Conservation (phyloP, 1,140 invertebrate genomes). For the Lethrus apterus region DNA sequence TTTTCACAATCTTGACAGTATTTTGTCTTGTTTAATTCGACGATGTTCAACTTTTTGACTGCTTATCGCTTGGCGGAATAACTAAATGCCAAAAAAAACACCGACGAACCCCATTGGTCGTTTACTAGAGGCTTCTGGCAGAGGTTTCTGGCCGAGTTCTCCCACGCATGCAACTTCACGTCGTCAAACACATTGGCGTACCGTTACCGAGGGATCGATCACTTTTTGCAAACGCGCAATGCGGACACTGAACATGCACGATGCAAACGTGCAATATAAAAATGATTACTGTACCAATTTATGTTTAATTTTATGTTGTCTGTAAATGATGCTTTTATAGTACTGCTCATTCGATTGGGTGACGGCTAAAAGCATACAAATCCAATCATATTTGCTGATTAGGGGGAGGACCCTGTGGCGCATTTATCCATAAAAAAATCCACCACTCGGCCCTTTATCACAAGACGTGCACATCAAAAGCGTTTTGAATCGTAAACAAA, state of each 20-base stretch:
- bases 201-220: constrained; percentile 8
- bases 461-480: too few relatives aligned
- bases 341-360: constrained; percentile 30
- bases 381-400: too few relatives aligned
- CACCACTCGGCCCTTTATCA: too few relatives aligned
- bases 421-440: constrained; percentile 7
- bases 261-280: too few relatives aligned
- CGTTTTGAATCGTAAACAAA: too few relatives aligned
- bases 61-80: constrained; percentile 18
- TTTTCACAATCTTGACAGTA: constrained; percentile 28
- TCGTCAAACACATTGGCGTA: constrained; percentile 4
- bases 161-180: not conserved
- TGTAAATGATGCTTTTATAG: constrained; percentile 38
- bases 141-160: constrained; percentile 33
- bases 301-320: constrained; percentile 37
- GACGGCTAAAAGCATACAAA: constrained; percentile 30
- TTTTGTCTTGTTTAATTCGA: constrained; percentile 32
- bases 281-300: constrained; percentile 31
- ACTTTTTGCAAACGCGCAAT: too few relatives aligned
- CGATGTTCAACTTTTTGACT: constrained; percentile 34
- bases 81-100: constrained; percentile 7
- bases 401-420: constrained; percentile 3
- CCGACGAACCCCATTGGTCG: constrained; percentile 27
- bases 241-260: too few relatives aligned
- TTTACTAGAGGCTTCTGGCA: constrained; percentile 35